Evolutionary conservation across 2,113 vertebrate genomes (phyloP).

Genomic region (Thamnophis sirtalis): DNA sequence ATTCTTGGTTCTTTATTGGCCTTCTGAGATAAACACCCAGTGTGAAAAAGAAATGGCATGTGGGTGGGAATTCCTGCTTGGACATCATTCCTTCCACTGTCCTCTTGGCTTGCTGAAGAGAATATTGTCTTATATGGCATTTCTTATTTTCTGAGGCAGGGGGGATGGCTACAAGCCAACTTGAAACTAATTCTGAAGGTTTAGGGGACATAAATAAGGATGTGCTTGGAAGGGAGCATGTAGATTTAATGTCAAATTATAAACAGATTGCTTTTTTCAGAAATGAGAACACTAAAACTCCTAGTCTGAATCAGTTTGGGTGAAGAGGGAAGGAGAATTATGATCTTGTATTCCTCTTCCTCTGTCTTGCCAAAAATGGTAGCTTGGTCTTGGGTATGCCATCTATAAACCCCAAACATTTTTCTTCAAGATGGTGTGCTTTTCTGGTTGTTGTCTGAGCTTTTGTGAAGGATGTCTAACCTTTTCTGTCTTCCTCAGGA

Average conservation of each 20-base stretch:
- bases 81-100: neutral
- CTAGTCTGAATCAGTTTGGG: neutral
- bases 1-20: neutral
- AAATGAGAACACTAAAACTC: neutral
- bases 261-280: neutral
- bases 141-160: neutral
- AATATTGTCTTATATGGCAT: neutral
- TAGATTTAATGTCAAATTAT: neutral
- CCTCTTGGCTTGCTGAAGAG: neutral
- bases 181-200: neutral
- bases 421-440: neutral
- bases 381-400: neutral
- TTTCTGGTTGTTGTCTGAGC: neutral
- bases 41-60: neutral
- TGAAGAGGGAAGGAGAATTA: neutral
- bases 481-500: conserved; percentile 43
- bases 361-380: neutral
- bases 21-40: neutral
- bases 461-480: neutral
- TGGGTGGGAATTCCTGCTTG: neutral
- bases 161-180: neutral
- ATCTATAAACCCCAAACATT: neutral
- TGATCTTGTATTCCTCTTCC: neutral
- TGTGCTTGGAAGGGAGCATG: neutral
- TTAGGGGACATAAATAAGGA: neutral